phyloP scores from a whole-genome alignment of 2,888 invertebrate species.

The Piscicola geometra region DNA sequence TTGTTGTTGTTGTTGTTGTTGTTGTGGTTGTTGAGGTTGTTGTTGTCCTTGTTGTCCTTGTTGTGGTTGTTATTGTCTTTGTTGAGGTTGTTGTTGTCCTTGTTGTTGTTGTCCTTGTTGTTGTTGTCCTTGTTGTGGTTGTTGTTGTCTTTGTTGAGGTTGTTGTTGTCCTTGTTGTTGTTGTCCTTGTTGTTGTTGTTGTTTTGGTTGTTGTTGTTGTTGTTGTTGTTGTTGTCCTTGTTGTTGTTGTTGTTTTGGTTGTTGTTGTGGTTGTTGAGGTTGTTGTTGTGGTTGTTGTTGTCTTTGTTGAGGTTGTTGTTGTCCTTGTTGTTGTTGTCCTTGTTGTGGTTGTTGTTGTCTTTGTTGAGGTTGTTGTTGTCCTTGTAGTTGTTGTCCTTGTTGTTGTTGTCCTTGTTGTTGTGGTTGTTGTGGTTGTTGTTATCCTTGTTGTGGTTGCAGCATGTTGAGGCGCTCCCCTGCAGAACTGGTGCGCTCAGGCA shows the following conservation, averaged over 20 bases:
- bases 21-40: not conserved
- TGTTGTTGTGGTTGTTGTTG: not conserved
- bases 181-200: not conserved
- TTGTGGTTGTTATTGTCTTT: constrained; percentile 2
- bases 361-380: not conserved
- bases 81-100: not conserved
- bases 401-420: not conserved
- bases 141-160: not conserved
- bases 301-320: not conserved
- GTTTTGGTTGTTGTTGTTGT: not conserved
- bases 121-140: not conserved
- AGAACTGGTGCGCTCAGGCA: constrained; percentile 53
- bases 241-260: not conserved
- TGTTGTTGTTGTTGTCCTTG: not conserved
- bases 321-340: constrained; percentile 2
- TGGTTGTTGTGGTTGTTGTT: not conserved
- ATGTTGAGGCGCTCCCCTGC: not conserved
- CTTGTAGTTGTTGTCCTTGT: not conserved
- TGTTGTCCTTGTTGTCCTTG: not conserved
- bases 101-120: constrained; percentile 9
- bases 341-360: not conserved
- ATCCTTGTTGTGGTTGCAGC: too few relatives aligned
- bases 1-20: constrained; percentile 4
- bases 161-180: not conserved
- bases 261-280: not conserved